Conservation (phyloP, 2,113 vertebrate genomes). For the Stegastes partitus region DNA sequence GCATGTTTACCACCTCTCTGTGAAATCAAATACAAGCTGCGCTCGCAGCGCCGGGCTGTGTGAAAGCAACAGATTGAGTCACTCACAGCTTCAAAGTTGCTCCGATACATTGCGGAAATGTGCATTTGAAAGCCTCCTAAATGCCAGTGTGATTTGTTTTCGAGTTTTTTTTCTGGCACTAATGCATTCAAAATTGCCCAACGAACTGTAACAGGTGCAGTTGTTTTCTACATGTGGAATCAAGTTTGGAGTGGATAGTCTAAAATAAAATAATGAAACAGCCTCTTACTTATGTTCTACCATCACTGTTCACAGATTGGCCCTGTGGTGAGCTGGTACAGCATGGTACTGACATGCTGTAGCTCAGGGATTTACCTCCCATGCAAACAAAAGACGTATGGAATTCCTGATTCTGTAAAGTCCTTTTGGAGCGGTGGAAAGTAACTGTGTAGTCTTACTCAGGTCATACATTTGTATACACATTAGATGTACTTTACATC, state of each 20-base stretch:
- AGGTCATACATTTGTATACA: background rate
- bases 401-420: conserved; percentile 4
- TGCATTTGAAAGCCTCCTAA: background rate
- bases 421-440: background rate
- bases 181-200: background rate
- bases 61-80: conserved; percentile 61
- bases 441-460: too few relatives aligned
- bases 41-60: conserved; percentile 40
- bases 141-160: conserved; percentile 7
- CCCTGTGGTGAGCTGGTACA: background rate
- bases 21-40: conserved; percentile 84
- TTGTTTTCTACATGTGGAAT: too few relatives aligned
- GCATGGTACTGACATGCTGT: background rate
- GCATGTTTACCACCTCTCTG: conserved; percentile 82
- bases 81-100: conserved; percentile 55
- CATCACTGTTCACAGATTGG: background rate
- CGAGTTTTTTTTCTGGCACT: background rate
- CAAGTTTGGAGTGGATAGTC: background rate
- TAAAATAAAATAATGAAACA: background rate
- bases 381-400: background rate
- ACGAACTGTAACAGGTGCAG: background rate
- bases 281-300: background rate
- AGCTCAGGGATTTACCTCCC: background rate
- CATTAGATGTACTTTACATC: background rate
- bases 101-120: background rate